Evolutionary conservation across 2,888 invertebrate species (phyloP).

Genomic region (Drosophila neonasuta): DNA sequence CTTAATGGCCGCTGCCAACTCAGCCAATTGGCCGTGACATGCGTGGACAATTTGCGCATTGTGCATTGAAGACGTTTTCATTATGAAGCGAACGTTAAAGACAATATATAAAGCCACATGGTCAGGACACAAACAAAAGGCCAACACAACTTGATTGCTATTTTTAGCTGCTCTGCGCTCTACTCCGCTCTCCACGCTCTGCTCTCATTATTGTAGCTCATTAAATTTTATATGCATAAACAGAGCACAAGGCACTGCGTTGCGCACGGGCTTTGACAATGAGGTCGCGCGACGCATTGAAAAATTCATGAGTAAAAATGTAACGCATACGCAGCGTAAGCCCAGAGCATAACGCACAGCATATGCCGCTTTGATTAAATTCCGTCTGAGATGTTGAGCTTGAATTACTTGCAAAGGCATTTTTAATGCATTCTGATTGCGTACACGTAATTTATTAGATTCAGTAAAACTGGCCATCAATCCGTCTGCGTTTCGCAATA

Average conservation of each 20-base stretch:
- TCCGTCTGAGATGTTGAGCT: not conserved
- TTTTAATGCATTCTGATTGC: slow-evolving; percentile 8
- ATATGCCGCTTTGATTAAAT: slow-evolving; percentile 17
- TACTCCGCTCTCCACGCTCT: not conserved
- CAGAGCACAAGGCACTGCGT: slow-evolving; percentile 14
- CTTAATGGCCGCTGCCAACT: slow-evolving; percentile 39
- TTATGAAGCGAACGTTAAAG: slow-evolving; percentile 24
- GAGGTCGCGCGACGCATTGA: slow-evolving; percentile 41
- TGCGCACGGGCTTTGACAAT: slow-evolving; percentile 29
- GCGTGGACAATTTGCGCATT: slow-evolving; percentile 19
- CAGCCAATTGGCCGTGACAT: slow-evolving; percentile 25
- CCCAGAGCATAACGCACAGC: slow-evolving; percentile 2
- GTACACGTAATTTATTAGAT: not conserved
- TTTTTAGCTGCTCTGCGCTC: slow-evolving; percentile 53
- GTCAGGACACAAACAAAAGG: slow-evolving; percentile 25
- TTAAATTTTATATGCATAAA: slow-evolving; percentile 68
- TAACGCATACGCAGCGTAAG: slow-evolving; percentile 56
- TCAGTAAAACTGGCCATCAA: not conserved
- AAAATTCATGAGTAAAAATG: slow-evolving; percentile 63
- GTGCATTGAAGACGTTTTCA: slow-evolving; percentile 40
- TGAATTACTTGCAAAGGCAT: not conserved
- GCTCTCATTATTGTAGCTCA: slow-evolving; percentile 69
- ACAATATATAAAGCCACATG: slow-evolving; percentile 32
- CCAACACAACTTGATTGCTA: slow-evolving; percentile 45
- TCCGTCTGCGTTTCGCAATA: not conserved